A percentile compares a stretch with the other conserved stretches of the same genome.
These are phyloP conservation scores for Dolichoris vasculosae DNA, from an alignment of 1,140 invertebrate species.

Conservation along the genomic window DNA sequence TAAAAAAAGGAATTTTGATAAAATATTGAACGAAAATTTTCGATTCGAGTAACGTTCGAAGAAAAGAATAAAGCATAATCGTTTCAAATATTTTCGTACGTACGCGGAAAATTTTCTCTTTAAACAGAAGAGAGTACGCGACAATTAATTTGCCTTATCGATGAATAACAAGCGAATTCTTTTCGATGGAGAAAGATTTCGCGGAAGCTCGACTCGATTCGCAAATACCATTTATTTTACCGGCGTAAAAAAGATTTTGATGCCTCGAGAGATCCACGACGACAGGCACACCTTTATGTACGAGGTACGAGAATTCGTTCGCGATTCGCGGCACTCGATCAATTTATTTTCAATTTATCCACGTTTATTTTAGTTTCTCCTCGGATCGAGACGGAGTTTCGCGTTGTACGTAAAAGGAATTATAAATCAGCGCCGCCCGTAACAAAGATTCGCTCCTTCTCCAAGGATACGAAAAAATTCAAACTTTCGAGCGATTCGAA, in stretches of 20 bases:
- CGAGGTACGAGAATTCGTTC: neutral
- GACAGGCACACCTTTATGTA: neutral
- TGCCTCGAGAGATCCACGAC: neutral
- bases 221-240: neutral
- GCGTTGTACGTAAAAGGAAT: too few relatives aligned
- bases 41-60: too few relatives aligned
- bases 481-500: neutral
- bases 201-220: neutral
- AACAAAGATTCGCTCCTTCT: neutral
- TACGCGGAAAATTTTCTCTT: neutral
- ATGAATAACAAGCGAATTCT: neutral
- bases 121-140: too few relatives aligned
- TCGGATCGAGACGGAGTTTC: neutral
- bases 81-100: too few relatives aligned
- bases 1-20: too few relatives aligned
- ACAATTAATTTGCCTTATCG: neutral
- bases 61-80: too few relatives aligned
- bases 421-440: too few relatives aligned
- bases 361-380: neutral
- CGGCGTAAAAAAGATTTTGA: neutral
- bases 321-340: neutral
- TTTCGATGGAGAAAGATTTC: neutral
- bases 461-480: too few relatives aligned
- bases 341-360: neutral
- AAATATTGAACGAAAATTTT: too few relatives aligned